Percentiles rank a stretch among this genome's conserved stretches.
Conservation (phyloP, 2,888 invertebrate species). For the Synergus itoensis region DNA sequence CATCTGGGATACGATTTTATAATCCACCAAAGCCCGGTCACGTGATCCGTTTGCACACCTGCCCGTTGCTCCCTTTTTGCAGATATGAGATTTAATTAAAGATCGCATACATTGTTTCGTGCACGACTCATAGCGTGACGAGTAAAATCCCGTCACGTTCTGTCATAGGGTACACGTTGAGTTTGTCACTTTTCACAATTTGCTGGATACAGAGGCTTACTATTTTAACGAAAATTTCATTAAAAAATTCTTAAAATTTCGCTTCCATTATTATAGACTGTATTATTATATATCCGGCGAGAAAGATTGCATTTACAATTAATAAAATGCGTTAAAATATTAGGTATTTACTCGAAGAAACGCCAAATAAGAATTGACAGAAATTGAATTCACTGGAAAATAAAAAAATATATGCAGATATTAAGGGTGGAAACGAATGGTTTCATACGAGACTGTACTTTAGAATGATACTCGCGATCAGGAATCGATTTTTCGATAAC, state of each 20-base stretch:
- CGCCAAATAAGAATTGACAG: background rate
- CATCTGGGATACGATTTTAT: constrained; percentile 58
- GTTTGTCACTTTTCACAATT: constrained; percentile 1
- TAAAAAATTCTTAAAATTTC: background rate
- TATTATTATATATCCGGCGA: no score
- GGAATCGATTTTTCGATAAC: constrained; percentile 20
- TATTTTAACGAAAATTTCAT: background rate
- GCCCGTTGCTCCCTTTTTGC: constrained; percentile 17
- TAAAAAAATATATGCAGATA: background rate
- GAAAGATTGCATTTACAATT: no score
- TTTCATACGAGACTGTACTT: background rate
- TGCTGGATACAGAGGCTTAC: background rate
- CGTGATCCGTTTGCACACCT: constrained; percentile 43
- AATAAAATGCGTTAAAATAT: no score
- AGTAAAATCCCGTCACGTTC: constrained; percentile 6
- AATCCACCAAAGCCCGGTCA: constrained; percentile 53
- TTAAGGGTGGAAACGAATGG: background rate
- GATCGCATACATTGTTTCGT: constrained; percentile 31
- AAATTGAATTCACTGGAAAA: background rate
- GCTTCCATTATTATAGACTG: background rate
- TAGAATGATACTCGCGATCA: constrained; percentile 6
- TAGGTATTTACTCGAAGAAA: background rate
- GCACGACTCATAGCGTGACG: constrained; percentile 21
- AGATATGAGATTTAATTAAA: constrained; percentile 35
- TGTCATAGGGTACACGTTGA: constrained; percentile 7